A percentile compares a stretch with the other conserved stretches of the same genome.
These are phyloP conservation scores for Pleuronectes platessa DNA, from an alignment of 2,113 vertebrate genomes.

Conservation along the genomic window DNA sequence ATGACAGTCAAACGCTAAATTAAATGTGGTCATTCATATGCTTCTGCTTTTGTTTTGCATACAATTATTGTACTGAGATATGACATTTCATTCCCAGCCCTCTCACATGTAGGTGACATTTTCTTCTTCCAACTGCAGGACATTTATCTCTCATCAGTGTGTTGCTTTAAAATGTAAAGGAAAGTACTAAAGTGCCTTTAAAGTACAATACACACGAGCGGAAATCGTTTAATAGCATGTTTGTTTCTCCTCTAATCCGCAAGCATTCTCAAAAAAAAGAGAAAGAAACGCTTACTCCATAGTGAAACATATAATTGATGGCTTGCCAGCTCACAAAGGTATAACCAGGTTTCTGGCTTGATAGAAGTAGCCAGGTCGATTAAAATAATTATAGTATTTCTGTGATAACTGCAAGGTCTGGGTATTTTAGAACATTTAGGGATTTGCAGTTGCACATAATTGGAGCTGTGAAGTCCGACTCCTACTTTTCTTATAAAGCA, in stretches of 20 bases:
- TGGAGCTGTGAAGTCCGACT: slow-evolving; percentile 71
- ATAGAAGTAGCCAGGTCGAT: slow-evolving; percentile 73
- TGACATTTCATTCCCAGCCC: neutral
- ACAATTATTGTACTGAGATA: neutral
- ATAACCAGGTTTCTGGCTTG: slow-evolving; percentile 64
- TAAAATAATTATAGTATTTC: slow-evolving; percentile 79
- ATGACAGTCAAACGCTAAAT: neutral
- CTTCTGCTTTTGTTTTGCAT: neutral
- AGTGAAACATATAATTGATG: slow-evolving; percentile 68
- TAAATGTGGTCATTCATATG: neutral
- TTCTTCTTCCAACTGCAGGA: neutral
- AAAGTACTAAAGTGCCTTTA: slow-evolving; percentile 48
- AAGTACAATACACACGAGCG: slow-evolving; percentile 61
- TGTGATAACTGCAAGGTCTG: slow-evolving; percentile 76
- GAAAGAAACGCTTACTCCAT: slow-evolving; percentile 61
- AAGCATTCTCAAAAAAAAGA: slow-evolving; percentile 68
- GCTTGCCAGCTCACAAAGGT: slow-evolving; percentile 68
- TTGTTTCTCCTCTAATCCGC: slow-evolving; percentile 76
- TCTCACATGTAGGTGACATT: neutral
- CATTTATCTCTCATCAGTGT: slow-evolving; percentile 7
- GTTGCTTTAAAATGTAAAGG: slow-evolving; percentile 40
- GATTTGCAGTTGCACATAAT: slow-evolving; percentile 77
- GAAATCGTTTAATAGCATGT: slow-evolving; percentile 81
- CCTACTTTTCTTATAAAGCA: slow-evolving; percentile 63
- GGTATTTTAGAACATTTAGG: slow-evolving; percentile 69